A percentile compares a stretch with the other conserved stretches of the same genome.
phyloP scores from a whole-genome alignment of 2,113 vertebrate genomes.

The Glaucidium brasilianum region DNA sequence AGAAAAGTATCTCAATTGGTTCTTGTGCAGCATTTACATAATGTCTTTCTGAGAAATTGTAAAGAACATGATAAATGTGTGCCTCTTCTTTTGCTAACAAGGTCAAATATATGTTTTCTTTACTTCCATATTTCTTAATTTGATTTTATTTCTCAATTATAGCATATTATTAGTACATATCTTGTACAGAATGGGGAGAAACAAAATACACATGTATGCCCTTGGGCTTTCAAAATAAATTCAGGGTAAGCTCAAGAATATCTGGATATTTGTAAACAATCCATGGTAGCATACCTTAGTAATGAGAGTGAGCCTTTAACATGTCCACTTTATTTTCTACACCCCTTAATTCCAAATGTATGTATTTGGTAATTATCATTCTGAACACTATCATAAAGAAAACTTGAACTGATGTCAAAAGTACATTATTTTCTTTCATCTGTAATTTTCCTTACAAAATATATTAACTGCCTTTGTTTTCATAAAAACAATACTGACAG shows the following conservation, averaged over 20 bases:
- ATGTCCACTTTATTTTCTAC: background rate
- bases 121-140: background rate
- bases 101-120: background rate
- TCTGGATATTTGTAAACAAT: background rate
- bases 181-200: background rate
- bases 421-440: background rate
- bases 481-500: background rate
- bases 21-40: background rate
- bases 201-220: background rate
- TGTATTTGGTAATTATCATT: background rate
- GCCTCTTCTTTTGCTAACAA: background rate
- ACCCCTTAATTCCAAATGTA: background rate
- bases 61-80: background rate
- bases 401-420: background rate
- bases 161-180: background rate
- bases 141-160: background rate
- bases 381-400: background rate
- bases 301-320: background rate
- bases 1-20: background rate
- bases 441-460: constrained; percentile 45
- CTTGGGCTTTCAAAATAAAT: background rate
- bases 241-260: background rate
- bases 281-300: background rate
- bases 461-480: constrained; percentile 24
- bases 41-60: background rate